Evolutionary conservation across 2,888 invertebrate genomes (phyloP), one percentile per base, ranked within the genome.

Genomic region (Melipona beecheii): DNA sequence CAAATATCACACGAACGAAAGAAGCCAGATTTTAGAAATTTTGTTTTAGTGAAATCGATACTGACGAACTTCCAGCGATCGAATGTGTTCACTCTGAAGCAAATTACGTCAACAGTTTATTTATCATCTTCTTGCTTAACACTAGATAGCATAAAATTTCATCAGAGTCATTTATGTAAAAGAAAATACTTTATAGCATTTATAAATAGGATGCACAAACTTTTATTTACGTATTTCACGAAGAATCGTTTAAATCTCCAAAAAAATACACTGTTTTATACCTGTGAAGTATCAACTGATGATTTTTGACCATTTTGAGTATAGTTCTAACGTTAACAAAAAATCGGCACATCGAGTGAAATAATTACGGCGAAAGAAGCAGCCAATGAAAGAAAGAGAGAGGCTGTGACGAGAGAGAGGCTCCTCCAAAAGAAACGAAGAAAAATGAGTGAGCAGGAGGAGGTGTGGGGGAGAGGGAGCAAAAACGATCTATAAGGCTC

Each of bases 401-500:
- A n/a, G n/a, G n/a, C n/a, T 43, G 52, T 19, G 36, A 60, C 27
- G 31, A 9, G n/a, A n/a, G 43, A 4, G n/a, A 13, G 36, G n/a
- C 49, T 31, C 31, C 4, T 31, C 4, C 31, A 4, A 52, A 69
- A 24, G 24, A 65, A 27, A 76, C 43, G n/a, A 64, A 78, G 31
- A 49, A 68, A 65, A 77, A 77, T 65, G 64, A 31, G 21, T 17
- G 65, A 68, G 0, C 24, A 13, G 4, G 21, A 9, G 15, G 15
- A 0, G 21, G 4, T 5, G 4, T 31, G 31, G 4, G 21, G n/a
- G n/a, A 54, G 2, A 2, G 52, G 50, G 19, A 50, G 65, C 64
- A 50, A 15, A 19, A 69, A 65, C 75, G 56, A 79, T 75, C 19
- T 58, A 52, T 56, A 65, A 64, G 49, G 58, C 54, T 68, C 68